Base-by-base conservation (phyloP, 2,797 vertebrate genomes). In the Myripristis murdjan region DNA sequence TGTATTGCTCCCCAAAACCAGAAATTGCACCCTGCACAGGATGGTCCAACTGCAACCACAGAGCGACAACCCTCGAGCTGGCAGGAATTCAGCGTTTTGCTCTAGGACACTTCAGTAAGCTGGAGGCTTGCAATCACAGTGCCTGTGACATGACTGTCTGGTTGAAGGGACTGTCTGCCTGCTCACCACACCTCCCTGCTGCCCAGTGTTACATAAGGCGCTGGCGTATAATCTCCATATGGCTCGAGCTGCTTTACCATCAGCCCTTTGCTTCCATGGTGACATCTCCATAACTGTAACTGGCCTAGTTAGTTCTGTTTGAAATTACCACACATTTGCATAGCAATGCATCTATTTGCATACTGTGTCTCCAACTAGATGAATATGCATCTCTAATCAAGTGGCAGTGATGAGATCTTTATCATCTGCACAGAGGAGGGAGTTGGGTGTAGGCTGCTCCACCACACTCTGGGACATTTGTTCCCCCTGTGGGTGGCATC, bases 401-500 rank as follows among this genome's bases (percentile, higher is more conserved):
- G 68, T 22, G 46, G 61, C 65, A 59, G 79, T 55, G 65, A 86
- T 82, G 64, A 58, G 63, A 75, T 84, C 48, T 75, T 83, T 65
- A 70, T 78, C 69, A 46, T 72, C 68, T 49, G 48, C 58, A 61
- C 63, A 74, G 70, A 80, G 55, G 73, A 79, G 66, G 66, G 57
- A 14, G 48, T 68, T 60, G 65, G 65, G 60, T 73, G 83, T 65
- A 56, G 68, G 86, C 75, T 51, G 77, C 83, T 60, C 55, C 71
- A 18, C 63, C 46, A 11, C 74, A 63, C 66, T 46, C 53, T 9
- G 55, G 78, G 73, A 84, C 71, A 79, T 84, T 82, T 64, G 55
- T 46, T 70, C 39, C 67, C 39, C 37, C 53, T 18, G 78, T 85
- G 84, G 86, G 82, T 55, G 61, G 61, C 73, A 60, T 84, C 85